Evolutionary conservation across 1,140 invertebrate genomes (phyloP), one percentile per base, ranked within the genome.

Genomic region (Drosophila bifasciata): DNA sequence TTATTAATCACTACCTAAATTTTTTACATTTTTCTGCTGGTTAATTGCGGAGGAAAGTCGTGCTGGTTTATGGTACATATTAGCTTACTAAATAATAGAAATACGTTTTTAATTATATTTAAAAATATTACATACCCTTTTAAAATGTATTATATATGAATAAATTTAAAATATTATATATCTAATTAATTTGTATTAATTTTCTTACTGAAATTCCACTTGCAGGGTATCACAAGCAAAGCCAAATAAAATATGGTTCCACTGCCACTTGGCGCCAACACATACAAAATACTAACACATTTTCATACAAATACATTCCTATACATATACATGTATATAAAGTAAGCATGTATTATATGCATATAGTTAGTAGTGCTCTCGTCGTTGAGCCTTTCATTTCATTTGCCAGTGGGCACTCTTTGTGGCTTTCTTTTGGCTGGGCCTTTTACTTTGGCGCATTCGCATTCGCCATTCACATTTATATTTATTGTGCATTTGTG

Each of bases 401-500:
- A 41, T 74, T 64, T 49, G 53, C 53, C 43, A 32, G 23, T 23
- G 40, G 55, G 32, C 40, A n/a, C 13, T 39, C 49, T 32, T 41
- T 28, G 51, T 21, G 41, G 21, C 46, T 43, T 67, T 41, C 68
- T 68, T 25, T 36, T 13, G 32, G 32, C 32, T 48, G 76, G 43
- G 55, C 56, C 72, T 69, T 77, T 60, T 60, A 40, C 46, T 68
- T 53, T 32, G 40, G 46, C 67, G 57, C 80, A 72, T 80, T 79
- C 67, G 61, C 23, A 73, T 17, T 63, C 60, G 57, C 40, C n/a
- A 67, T 21, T 49, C 58, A 53, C 64, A 68, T 72, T 67, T 69
- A 63, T 75, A 72, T 84, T 85, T 76, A 80, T 81, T 68, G 73
- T 77, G 63, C 77, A 86, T 76, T 70, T 74, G 70, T 79, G 46